Percentiles rank a stretch among this genome's conserved stretches.
Conservation (phyloP, 2,113 vertebrate genomes). For the Semnornis frantzii region DNA sequence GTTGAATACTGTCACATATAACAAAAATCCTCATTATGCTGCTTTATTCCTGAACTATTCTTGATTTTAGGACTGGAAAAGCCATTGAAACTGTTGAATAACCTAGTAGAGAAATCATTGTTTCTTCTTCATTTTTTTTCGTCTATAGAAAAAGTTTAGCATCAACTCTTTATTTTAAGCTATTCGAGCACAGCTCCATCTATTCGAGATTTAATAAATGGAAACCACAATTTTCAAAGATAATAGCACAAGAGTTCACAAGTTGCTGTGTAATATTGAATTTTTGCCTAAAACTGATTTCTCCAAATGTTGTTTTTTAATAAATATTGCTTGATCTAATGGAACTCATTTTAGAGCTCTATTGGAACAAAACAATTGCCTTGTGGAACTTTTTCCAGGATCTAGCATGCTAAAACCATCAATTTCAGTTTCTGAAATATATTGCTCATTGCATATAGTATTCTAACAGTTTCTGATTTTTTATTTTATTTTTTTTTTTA, state of each 20-base stretch:
- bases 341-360: background rate
- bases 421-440: background rate
- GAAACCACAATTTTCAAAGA: background rate
- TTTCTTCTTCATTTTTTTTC: background rate
- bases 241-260: background rate
- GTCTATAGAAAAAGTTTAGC: background rate
- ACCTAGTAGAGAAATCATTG: background rate
- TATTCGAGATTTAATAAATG: background rate
- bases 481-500: background rate
- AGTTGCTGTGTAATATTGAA: background rate
- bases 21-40: background rate
- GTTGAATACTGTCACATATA: background rate
- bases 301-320: background rate
- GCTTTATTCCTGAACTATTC: background rate
- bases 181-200: background rate
- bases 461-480: background rate
- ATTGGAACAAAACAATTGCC: background rate
- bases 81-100: background rate
- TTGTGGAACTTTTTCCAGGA: background rate
- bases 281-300: background rate
- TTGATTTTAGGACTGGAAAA: background rate
- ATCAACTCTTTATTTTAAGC: background rate
- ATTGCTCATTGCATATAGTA: background rate
- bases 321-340: background rate
- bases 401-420: background rate